Percentiles rank a stretch among this genome's conserved stretches.
phyloP scores from a whole-genome alignment of 2,113 vertebrate genomes.

The Zapornia atra region DNA sequence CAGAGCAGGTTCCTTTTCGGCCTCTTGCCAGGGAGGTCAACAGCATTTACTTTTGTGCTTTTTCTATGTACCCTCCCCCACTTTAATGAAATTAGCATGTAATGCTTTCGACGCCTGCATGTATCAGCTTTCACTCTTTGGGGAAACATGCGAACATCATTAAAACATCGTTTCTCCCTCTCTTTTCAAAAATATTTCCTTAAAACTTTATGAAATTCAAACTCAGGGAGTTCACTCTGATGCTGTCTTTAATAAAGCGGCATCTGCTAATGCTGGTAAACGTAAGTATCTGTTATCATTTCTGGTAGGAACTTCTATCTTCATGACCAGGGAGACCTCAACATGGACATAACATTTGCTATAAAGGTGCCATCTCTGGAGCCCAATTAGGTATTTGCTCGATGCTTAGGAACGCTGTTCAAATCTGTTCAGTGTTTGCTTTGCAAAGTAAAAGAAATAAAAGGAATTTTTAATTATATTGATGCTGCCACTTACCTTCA shows the following conservation, averaged over 20 bases:
- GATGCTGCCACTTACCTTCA: neutral
- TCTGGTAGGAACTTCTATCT: neutral
- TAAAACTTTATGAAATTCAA: slow-evolving; percentile 68
- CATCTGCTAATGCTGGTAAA: slow-evolving; percentile 24
- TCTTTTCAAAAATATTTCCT: slow-evolving; percentile 64
- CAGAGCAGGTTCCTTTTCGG: slow-evolving; percentile 38
- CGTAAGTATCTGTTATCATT: neutral
- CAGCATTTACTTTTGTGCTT: slow-evolving; percentile 43
- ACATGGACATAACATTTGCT: neutral
- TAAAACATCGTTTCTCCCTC: slow-evolving; percentile 67
- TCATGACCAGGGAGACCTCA: neutral
- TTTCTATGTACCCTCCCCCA: slow-evolving; percentile 19
- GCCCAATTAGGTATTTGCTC: neutral
- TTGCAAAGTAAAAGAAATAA: neutral
- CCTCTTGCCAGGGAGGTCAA: slow-evolving; percentile 64
- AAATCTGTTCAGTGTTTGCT: neutral
- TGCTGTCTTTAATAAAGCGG: slow-evolving; percentile 65
- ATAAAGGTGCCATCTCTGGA: neutral
- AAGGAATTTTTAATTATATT: neutral
- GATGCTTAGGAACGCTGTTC: neutral
- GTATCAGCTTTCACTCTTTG: slow-evolving; percentile 71
- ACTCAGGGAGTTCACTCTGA: neutral
- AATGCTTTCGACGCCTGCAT: slow-evolving; percentile 68
- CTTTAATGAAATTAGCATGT: slow-evolving; percentile 73
- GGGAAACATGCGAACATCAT: slow-evolving; percentile 74